Evolutionary conservation across 2,113 vertebrate species (phyloP).

Genomic region (Lasiurus cinereus): DNA sequence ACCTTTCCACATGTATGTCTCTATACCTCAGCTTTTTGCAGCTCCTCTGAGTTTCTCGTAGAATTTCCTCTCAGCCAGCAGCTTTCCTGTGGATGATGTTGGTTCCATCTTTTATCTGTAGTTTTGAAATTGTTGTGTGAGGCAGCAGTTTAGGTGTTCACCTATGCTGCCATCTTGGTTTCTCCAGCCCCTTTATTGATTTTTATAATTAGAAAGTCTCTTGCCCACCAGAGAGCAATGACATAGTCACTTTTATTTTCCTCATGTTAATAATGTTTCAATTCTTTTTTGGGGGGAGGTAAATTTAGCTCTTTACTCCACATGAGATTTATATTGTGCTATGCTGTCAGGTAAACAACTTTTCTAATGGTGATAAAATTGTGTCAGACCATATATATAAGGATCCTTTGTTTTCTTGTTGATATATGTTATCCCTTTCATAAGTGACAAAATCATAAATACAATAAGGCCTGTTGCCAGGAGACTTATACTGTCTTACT

Average conservation of each 20-base stretch:
- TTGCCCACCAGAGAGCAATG: constrained; percentile 41
- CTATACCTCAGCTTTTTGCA: no score
- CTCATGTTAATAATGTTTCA: constrained; percentile 50
- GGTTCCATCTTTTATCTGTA: no score
- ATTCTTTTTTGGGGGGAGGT: neutral
- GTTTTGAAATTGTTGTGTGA: no score
- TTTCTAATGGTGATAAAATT: constrained; percentile 47
- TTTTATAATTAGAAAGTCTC: constrained; percentile 65
- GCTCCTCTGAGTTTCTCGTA: no score
- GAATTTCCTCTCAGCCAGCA: no score
- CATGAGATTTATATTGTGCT: neutral
- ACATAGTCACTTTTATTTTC: constrained; percentile 51
- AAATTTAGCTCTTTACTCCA: constrained; percentile 28
- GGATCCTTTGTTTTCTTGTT: neutral
- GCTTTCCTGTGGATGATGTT: no score
- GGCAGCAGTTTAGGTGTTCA: no score
- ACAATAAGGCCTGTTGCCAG: neutral
- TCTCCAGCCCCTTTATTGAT: constrained; percentile 31
- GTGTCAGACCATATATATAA: neutral
- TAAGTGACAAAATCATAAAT: neutral
- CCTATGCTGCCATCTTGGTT: no score
- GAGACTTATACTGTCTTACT: neutral
- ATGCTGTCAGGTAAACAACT: neutral
- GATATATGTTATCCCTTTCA: neutral
- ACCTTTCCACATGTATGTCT: no score